Evolutionary conservation across 1,140 invertebrate species (phyloP).

Genomic region (Drosophila equinoxialis): DNA sequence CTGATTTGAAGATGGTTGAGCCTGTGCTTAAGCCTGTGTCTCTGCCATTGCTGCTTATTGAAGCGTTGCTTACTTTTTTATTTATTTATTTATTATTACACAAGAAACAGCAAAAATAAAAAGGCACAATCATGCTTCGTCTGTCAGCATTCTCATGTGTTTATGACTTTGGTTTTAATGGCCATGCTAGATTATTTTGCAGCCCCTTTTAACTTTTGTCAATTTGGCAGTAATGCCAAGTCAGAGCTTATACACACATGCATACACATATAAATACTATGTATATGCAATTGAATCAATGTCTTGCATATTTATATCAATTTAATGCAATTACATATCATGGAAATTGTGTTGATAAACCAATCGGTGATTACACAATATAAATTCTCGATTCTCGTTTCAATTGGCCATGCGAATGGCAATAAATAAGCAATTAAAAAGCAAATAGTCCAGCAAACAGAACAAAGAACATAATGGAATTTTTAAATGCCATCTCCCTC

Average conservation of each 20-base stretch:
- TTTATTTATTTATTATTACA: conserved; percentile 53
- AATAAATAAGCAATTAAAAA: conserved; percentile 72
- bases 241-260: too few relatives aligned
- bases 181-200: conserved; percentile 58
- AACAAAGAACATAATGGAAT: conserved; percentile 62
- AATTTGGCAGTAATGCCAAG: neutral
- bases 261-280: too few relatives aligned
- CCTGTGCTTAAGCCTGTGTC: conserved; percentile 11
- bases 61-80: conserved; percentile 63
- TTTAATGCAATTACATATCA: conserved; percentile 26
- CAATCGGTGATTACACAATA: conserved; percentile 9
- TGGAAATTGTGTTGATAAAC: conserved; percentile 20
- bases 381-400: conserved; percentile 23
- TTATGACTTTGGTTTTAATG: conserved; percentile 15
- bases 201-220: conserved; percentile 23
- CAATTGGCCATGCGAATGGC: conserved; percentile 27
- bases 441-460: conserved; percentile 53
- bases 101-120: conserved; percentile 31
- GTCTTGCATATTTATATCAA: conserved; percentile 14
- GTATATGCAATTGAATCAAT: neutral
- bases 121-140: conserved; percentile 51
- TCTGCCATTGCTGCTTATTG: conserved; percentile 52
- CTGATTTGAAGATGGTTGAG: conserved; percentile 65
- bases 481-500: conserved; percentile 43
- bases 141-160: conserved; percentile 11